Percentiles rank a stretch among this genome's conserved stretches.
phyloP scores from a whole-genome alignment of 2,113 vertebrate species.

The Ophthalmolycus amberensis region DNA sequence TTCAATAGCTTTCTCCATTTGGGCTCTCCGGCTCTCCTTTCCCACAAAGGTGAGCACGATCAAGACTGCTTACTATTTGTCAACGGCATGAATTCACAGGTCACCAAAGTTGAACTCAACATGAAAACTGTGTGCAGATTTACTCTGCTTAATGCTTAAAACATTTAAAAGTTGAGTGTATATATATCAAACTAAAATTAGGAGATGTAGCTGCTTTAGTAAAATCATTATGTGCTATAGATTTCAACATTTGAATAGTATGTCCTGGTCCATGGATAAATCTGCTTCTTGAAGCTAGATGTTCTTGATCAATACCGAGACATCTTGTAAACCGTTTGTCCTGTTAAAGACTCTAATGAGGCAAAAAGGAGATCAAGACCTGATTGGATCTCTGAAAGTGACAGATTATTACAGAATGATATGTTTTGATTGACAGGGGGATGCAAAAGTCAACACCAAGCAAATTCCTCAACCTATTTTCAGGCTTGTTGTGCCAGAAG shows the following conservation, averaged over 20 bases:
- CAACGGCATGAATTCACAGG: not conserved
- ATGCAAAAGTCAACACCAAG: constrained; percentile 10
- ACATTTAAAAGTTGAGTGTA: not conserved
- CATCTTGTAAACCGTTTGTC: not conserved
- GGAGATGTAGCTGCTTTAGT: not conserved
- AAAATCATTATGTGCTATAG: not conserved
- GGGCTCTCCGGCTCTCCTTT: not conserved
- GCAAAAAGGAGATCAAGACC: not conserved
- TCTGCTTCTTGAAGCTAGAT: not conserved
- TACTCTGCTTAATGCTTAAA: not conserved
- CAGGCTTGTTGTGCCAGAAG: constrained; percentile 26
- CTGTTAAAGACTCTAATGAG: not conserved
- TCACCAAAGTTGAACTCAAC: not conserved
- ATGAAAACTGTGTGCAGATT: not conserved
- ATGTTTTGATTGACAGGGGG: not conserved
- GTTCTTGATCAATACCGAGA: not conserved
- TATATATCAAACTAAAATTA: not conserved
- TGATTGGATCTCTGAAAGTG: not conserved
- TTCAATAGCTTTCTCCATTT: not conserved
- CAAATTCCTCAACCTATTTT: constrained; percentile 16
- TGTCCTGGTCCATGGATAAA: not conserved
- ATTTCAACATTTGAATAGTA: not conserved
- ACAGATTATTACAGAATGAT: constrained; percentile 3
- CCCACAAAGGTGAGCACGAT: not conserved
- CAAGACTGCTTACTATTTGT: not conserved